Base-by-base conservation (phyloP, 2,888 invertebrate species). In the Himalopsyche anomala region DNA sequence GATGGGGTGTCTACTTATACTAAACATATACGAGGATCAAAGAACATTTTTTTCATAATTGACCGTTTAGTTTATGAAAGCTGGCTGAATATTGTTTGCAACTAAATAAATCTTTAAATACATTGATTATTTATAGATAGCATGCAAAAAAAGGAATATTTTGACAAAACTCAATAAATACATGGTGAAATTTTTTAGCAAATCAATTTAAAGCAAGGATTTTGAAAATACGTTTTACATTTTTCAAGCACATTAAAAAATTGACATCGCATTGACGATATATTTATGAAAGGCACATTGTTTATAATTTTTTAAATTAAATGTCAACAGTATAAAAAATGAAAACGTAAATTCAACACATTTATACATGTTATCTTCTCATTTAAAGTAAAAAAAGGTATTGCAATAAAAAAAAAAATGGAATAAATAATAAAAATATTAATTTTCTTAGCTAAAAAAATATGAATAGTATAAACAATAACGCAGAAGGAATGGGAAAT, bases 221-320 rank as follows among this genome's bases (percentile, higher is more conserved):
- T 62, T 62, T 62, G 28, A 62, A 62, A n/a, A 62, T 62, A 62
- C 5, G 8, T 19, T 19, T n/a, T 6, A 62, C 62, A 62, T 62
- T 62, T 62, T 19, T 62, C 9, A 19, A 62, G 62, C 62, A 62
- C 62, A 62, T 62, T 19, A 19, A 62, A 17, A 62, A 62, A 62
- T 62, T 62, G 19, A 62, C 62, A 62, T 19, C 28, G 19, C 62
- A 19, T 62, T 11, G 6, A 62, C 19, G 62, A 62, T 62, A 62
- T 28, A 19, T 62, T 62, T 19, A 62, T 19, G 62, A 62, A 62
- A 62, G 62, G 62, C 62, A 62, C 62, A 62, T 62, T 19, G 62
- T 62, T 62, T 62, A 19, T 28, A 62, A 9, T 19, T 19, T 62
- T 62, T 19, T 62, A 19, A 62, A 62, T 4, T 56, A 1, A 17